These are phyloP conservation scores for Megaustenia siamemsis DNA, from an alignment of 2,888 invertebrate genomes.

Conservation along the genomic window DNA sequence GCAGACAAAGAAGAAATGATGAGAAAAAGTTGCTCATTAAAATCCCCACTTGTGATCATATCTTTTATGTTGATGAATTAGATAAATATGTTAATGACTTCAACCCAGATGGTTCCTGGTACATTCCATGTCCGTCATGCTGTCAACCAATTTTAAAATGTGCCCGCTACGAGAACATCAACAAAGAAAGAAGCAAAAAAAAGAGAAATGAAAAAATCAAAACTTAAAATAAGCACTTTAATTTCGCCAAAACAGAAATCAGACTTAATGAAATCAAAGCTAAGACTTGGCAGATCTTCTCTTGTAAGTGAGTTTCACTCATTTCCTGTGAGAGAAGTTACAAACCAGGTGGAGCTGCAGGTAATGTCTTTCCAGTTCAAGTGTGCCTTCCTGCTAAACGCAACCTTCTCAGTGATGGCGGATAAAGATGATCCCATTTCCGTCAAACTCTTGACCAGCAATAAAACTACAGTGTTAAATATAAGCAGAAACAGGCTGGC, in stretches of 20 bases:
- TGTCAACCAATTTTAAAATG: slow-evolving; percentile 27
- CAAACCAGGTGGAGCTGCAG: background rate
- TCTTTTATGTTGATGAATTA: slow-evolving; percentile 47
- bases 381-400: slow-evolving; percentile 19
- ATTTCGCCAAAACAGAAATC: background rate
- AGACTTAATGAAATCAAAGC: slow-evolving; percentile 62
- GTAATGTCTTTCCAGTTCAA: slow-evolving; percentile 30
- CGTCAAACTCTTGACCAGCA: slow-evolving; percentile 47
- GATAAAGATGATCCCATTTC: slow-evolving; percentile 31
- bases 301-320: background rate
- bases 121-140: slow-evolving; percentile 47
- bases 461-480: slow-evolving; percentile 25
- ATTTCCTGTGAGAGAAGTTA: background rate
- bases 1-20: slow-evolving; percentile 60
- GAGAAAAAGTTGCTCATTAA: slow-evolving; percentile 20
- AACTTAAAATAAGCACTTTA: background rate
- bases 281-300: background rate
- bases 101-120: background rate
- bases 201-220: background rate
- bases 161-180: slow-evolving; percentile 37
- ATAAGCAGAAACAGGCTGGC: slow-evolving; percentile 57
- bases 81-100: slow-evolving; percentile 42
- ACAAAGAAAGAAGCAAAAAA: slow-evolving; percentile 13
- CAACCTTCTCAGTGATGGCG: background rate
- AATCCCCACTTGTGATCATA: slow-evolving; percentile 41